Percentiles rank a stretch among this genome's conserved stretches.
These are phyloP conservation scores for Gadus chalcogrammus DNA, from an alignment of 2,113 vertebrate species.

Conservation along the genomic window DNA sequence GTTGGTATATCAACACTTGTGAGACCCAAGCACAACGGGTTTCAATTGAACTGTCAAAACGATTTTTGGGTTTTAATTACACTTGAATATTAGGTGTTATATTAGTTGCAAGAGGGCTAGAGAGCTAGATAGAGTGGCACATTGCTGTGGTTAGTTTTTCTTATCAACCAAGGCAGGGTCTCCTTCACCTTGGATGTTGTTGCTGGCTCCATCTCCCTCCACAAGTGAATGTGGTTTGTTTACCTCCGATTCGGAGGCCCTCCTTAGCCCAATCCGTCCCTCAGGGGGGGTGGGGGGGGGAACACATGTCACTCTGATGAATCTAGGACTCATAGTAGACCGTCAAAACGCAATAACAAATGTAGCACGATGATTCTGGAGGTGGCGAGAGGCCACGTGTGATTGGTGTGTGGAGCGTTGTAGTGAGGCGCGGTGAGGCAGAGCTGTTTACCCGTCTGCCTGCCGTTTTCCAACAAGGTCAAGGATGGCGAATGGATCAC, in stretches of 20 bases:
- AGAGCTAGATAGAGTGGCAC: not conserved
- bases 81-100: not conserved
- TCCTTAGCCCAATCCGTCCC: constrained; percentile 16
- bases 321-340: constrained; percentile 47
- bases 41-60: no score
- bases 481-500: constrained; percentile 22
- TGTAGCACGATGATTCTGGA: constrained; percentile 25
- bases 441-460: constrained; percentile 21
- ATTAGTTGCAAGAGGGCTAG: constrained; percentile 11
- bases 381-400: constrained; percentile 23
- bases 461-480: constrained; percentile 36
- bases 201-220: constrained; percentile 18
- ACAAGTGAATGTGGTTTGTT: constrained; percentile 41
- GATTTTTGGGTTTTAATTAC: no score
- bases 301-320: constrained; percentile 47
- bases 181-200: constrained; percentile 44
- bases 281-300: constrained; percentile 15
- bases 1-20: no score
- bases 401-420: constrained; percentile 36
- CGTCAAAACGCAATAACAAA: constrained; percentile 47
- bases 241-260: constrained; percentile 22
- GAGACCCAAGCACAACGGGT: no score
- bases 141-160: constrained; percentile 8
- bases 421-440: not conserved
- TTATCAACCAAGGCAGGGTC: constrained; percentile 25